Percentiles rank a stretch among this genome's conserved stretches.
Conservation (phyloP, 2,888 invertebrate species). For the Apamea crenata region DNA sequence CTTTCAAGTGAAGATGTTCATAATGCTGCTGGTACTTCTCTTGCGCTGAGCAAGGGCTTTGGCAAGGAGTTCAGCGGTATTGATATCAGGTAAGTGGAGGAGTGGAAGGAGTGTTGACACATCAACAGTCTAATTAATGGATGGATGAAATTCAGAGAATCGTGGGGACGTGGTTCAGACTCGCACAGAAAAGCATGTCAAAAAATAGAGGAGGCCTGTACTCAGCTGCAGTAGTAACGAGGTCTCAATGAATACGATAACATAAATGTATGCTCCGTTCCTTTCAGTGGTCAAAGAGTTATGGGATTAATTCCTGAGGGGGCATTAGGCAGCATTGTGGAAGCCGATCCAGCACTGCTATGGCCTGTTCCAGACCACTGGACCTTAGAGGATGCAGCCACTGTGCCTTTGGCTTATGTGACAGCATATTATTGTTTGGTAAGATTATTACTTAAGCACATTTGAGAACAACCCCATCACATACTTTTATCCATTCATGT, state of each 20-base stretch:
- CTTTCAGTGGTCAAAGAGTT: slow-evolving; percentile 86
- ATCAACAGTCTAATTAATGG: not conserved
- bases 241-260: not conserved
- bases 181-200: too few relatives aligned
- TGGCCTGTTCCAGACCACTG: slow-evolving; percentile 93
- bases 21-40: slow-evolving; percentile 61
- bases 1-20: slow-evolving; percentile 70
- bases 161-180: not conserved
- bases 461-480: not conserved
- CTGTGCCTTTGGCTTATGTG: slow-evolving; percentile 92
- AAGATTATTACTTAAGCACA: slow-evolving; percentile 40
- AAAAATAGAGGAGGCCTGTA: not conserved
- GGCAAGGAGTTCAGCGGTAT: slow-evolving; percentile 80
- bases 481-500: not conserved
- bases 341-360: slow-evolving; percentile 84
- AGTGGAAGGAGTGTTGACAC: too few relatives aligned
- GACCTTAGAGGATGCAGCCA: slow-evolving; percentile 93
- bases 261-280: not conserved
- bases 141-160: not conserved
- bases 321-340: slow-evolving; percentile 90
- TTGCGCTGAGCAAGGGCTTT: slow-evolving; percentile 49
- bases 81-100: slow-evolving; percentile 73
- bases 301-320: slow-evolving; percentile 91
- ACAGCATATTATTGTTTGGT: slow-evolving; percentile 78
- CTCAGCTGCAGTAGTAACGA: not conserved